Base-by-base conservation (phyloP, 2,113 vertebrate genomes). In the Myxocyprinus asiaticus region DNA sequence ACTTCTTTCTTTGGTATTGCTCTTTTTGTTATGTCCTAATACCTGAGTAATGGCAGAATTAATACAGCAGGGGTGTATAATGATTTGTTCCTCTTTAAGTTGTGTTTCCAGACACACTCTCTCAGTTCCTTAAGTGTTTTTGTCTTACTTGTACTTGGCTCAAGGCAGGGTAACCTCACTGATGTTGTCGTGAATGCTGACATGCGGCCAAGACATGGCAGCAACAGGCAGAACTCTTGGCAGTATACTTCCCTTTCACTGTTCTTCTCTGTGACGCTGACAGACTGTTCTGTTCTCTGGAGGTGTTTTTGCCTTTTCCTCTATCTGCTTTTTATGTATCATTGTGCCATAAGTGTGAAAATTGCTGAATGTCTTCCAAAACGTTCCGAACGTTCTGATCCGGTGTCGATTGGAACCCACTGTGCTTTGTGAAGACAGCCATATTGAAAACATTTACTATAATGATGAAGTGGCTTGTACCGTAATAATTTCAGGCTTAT, bases 391-490 rank as follows among this genome's bases (percentile, higher is more conserved):
- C 14, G 4, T 56, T 2, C 12, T 12, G 55, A 56, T 12, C 55
- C n/a, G 50, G 7, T 51, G 50, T 51, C 50, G 7, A 3, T 3
- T 48, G 42, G 33, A 44, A 71, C 58, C 53, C 33, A 58, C 33
- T 15, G 71, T 62, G 4, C 10, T 3, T 62, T 14, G 44, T 78
- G 61, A 67, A 77, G 72, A 64, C 63, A 68, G 76, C 42, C 81
- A 78, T 63, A 82, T 56, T 76, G 76, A 68, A 67, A 7, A 43
- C n/a, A 67, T 82, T 82, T 69, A 65, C 65, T 65, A 61, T 79
- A 75, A 83, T 65, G 71, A 70, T 77, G 50, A 79, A 76, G 81
- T 76, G 73, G 70, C 51, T 69, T 79, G 56, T 62, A 79, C 58
- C 15, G 69, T 68, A 79, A 75, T 78, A 15, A 15, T 73, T 73